Conservation (phyloP, 2,113 vertebrate genomes). For the Platycercus adscitus region DNA sequence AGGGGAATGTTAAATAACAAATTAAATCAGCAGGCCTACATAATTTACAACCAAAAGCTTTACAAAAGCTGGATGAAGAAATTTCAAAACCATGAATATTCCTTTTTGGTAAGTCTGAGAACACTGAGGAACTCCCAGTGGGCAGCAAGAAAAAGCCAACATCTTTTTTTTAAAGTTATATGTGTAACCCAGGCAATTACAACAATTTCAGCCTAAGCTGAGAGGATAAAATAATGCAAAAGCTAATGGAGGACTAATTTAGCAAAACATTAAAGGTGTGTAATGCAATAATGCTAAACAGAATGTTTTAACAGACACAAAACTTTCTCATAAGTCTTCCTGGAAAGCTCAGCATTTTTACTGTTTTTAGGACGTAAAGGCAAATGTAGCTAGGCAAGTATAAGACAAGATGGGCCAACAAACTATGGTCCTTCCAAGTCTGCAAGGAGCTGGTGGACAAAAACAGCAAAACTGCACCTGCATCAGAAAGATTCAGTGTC, state of each 20-base stretch:
- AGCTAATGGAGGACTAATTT: background rate
- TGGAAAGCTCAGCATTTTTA: background rate
- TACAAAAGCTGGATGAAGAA: background rate
- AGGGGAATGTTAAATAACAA: background rate
- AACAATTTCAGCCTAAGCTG: background rate
- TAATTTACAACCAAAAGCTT: background rate
- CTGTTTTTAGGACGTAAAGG: background rate
- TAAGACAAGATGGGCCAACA: background rate
- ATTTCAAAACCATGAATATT: background rate
- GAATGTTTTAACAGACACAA: background rate
- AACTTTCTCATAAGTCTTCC: background rate
- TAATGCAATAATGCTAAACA: background rate
- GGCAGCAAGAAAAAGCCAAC: accelerated
- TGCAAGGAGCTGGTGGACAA: background rate
- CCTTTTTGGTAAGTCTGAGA: background rate
- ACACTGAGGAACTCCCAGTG: background rate
- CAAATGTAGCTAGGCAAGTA: background rate
- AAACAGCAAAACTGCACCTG: background rate
- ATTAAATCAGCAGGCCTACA: background rate
- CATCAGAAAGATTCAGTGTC: background rate
- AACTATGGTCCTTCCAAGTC: background rate
- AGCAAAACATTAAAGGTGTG: background rate
- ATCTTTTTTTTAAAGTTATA: background rate
- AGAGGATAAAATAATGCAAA: background rate
- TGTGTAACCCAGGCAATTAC: background rate